A percentile compares a stretch with the other conserved stretches of the same genome.
These are phyloP conservation scores for Eutrigla gurnardus DNA, from an alignment of 2,797 vertebrate species.

Conservation along the genomic window DNA sequence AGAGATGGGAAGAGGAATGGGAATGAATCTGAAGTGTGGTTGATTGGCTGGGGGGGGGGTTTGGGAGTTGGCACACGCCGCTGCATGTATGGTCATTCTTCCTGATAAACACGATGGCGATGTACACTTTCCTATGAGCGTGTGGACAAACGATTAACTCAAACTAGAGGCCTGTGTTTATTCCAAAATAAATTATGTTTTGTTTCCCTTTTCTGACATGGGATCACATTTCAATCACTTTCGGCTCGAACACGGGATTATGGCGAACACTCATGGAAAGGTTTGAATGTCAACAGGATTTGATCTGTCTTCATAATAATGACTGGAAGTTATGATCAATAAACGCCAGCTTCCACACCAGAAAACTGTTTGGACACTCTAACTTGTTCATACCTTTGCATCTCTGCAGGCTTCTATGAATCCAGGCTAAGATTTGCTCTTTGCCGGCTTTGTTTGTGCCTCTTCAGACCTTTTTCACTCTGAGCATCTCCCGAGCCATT, in stretches of 20 bases:
- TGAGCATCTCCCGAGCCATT: constrained; percentile 55
- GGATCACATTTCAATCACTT: constrained; percentile 44
- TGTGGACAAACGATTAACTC: neutral
- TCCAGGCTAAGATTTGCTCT: constrained; percentile 35
- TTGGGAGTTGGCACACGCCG: constrained; percentile 12
- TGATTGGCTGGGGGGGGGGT: constrained; percentile 38
- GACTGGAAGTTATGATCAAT: constrained; percentile 34
- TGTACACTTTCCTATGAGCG: neutral
- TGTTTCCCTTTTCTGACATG: constrained; percentile 28
- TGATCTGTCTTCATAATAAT: constrained; percentile 5
- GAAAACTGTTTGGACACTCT: constrained; percentile 13
- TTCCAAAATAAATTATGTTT: constrained; percentile 20
- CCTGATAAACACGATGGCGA: constrained; percentile 31
- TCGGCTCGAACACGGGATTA: constrained; percentile 29
- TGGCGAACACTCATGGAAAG: constrained; percentile 25
- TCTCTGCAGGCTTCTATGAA: constrained; percentile 42
- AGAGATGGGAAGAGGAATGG: constrained; percentile 64
- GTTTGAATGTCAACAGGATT: constrained; percentile 10
- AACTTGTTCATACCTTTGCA: constrained; percentile 35
- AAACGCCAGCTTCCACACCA: constrained; percentile 24
- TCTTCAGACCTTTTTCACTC: constrained; percentile 58
- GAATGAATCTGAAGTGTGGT: constrained; percentile 59
- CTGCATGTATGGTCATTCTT: constrained; percentile 24
- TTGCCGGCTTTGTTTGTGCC: constrained; percentile 43
- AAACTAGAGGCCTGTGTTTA: constrained; percentile 8